Conservation (phyloP, 2,797 vertebrate genomes). For the Pseudopleuronectes americanus region DNA sequence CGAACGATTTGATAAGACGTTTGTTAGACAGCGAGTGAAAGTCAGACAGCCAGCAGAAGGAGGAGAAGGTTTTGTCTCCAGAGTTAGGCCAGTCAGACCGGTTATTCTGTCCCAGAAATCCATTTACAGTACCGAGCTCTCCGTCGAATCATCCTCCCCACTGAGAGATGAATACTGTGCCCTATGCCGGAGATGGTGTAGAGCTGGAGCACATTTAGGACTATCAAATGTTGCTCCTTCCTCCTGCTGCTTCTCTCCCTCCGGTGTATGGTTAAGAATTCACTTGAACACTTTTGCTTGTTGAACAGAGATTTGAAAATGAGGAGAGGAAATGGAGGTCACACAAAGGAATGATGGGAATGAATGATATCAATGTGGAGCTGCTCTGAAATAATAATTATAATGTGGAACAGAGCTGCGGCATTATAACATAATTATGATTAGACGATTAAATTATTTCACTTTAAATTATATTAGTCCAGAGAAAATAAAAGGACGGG, state of each 20-base stretch:
- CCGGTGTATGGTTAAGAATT: conserved; percentile 56
- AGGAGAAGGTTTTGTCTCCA: conserved; percentile 51
- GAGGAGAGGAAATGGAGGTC: conserved; percentile 29
- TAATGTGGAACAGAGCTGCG: conserved; percentile 1
- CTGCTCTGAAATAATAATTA: conserved; percentile 7
- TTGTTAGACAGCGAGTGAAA: conserved; percentile 25
- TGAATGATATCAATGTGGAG: background rate
- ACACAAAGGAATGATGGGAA: conserved; percentile 19
- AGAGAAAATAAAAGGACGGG: too few relatives aligned
- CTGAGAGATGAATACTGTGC: conserved; percentile 48
- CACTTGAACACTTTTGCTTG: conserved; percentile 48
- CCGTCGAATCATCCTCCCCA: conserved; percentile 53
- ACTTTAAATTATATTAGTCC: too few relatives aligned
- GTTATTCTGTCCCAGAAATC: conserved; percentile 72
- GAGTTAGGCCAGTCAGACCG: conserved; percentile 62
- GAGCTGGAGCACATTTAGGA: conserved; percentile 37
- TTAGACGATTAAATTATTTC: too few relatives aligned
- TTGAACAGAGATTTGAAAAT: conserved; percentile 47
- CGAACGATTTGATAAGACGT: conserved; percentile 12
- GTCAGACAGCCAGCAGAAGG: conserved; percentile 22
- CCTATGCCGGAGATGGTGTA: conserved; percentile 6
- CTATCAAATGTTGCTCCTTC: conserved; percentile 54
- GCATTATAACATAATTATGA: conserved; percentile 8
- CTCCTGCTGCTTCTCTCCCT: conserved; percentile 47
- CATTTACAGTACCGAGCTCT: conserved; percentile 46